These are phyloP conservation scores for Aphelocoma coerulescens DNA, from an alignment of 2,113 vertebrate genomes.

Conservation along the genomic window DNA sequence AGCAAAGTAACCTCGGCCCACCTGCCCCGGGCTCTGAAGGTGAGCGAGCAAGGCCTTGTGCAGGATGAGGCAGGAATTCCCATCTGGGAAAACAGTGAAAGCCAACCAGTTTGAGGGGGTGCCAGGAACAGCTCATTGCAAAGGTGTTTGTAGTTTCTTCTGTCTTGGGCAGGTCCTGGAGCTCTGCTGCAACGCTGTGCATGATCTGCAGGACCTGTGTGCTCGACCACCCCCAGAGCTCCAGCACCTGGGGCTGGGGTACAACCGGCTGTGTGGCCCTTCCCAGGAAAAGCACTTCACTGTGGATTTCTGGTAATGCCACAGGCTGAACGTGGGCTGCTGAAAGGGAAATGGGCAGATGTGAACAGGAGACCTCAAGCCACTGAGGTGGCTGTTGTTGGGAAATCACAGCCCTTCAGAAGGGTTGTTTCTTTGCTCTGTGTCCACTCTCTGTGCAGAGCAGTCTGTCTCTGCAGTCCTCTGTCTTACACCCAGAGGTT, in stretches of 20 bases:
- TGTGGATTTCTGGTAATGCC: constrained; percentile 74
- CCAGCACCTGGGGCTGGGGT: constrained; percentile 79
- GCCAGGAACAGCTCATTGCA: neutral
- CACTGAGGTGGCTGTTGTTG: neutral
- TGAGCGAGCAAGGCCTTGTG: neutral
- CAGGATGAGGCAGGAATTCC: neutral
- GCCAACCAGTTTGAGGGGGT: rapidly evolving
- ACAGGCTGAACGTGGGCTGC: neutral
- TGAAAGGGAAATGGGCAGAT: neutral
- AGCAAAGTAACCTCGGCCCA: constrained; percentile 62
- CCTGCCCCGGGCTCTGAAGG: constrained; percentile 80
- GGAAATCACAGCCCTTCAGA: neutral
- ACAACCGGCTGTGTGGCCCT: constrained; percentile 73
- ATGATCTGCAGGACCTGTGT: constrained; percentile 70
- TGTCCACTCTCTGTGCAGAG: neutral
- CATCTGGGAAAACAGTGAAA: neutral
- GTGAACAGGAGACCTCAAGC: neutral
- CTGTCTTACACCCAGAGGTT: neutral
- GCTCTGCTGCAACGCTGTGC: constrained; percentile 77
- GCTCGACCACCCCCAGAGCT: constrained; percentile 56
- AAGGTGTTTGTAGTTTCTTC: neutral
- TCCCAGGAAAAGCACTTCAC: constrained; percentile 67
- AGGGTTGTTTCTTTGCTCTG: neutral
- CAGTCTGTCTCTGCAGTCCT: neutral
- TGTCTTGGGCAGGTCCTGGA: constrained; percentile 77